These are phyloP conservation scores for Drosophila oshimai DNA, from an alignment of 1,140 invertebrate genomes.

Conservation along the genomic window DNA sequence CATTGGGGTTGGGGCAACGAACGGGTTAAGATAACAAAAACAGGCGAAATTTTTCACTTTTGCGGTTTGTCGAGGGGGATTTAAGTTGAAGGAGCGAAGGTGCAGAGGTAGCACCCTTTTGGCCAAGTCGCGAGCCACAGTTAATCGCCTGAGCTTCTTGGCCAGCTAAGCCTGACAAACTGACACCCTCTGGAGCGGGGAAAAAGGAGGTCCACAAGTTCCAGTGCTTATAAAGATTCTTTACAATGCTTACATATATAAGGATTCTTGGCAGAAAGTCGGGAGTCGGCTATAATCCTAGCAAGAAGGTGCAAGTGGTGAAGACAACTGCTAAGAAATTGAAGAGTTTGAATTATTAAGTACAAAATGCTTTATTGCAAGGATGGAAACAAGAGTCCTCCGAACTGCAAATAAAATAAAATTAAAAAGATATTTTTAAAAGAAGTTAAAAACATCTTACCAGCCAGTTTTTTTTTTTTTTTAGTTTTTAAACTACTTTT, in stretches of 20 bases:
- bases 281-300: slow-evolving; percentile 8
- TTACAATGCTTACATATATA: slow-evolving; percentile 26
- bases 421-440: too few species aligned
- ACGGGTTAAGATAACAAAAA: slow-evolving; percentile 42
- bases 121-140: slow-evolving; percentile 31
- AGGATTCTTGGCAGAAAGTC: slow-evolving; percentile 16
- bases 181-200: background rate
- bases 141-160: slow-evolving; percentile 29
- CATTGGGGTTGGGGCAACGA: slow-evolving; percentile 10
- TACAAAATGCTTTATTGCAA: too few species aligned
- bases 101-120: slow-evolving; percentile 7
- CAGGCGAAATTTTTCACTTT: slow-evolving; percentile 44
- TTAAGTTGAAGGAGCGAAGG: background rate
- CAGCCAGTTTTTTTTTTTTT: too few species aligned
- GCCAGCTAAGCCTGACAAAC: slow-evolving; percentile 40
- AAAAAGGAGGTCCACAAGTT: background rate
- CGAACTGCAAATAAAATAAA: too few species aligned
- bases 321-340: background rate
- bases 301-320: background rate
- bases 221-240: slow-evolving; percentile 10
- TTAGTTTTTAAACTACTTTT: too few species aligned
- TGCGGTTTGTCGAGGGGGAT: slow-evolving; percentile 21
- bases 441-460: background rate
- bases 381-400: background rate
- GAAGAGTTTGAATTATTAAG: background rate